A percentile compares a stretch with the other conserved stretches of the same genome.
Conservation (phyloP, 1,140 invertebrate species). For the Dermatophagoides farinae region DNA sequence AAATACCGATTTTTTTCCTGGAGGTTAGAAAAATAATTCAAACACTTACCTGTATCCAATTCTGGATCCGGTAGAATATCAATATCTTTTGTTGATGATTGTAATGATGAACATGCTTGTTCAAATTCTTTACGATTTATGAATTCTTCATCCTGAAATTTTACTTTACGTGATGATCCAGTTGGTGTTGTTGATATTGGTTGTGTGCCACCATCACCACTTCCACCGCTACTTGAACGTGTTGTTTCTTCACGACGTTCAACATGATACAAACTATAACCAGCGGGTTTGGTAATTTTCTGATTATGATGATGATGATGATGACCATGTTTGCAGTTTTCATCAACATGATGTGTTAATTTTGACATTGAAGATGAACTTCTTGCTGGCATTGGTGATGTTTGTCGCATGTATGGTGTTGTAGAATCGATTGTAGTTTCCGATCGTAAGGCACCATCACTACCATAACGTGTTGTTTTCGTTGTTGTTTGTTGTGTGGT, state of each 20-base stretch:
- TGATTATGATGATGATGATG: too few relatives aligned
- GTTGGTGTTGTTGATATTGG: neutral
- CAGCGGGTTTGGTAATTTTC: too few relatives aligned
- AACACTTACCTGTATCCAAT: conserved; percentile 5
- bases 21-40: neutral
- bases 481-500: too few relatives aligned
- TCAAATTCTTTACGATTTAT: neutral
- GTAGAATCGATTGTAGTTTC: too few relatives aligned
- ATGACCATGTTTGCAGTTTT: too few relatives aligned
- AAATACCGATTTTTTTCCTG: neutral
- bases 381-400: too few relatives aligned
- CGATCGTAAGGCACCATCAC: too few relatives aligned
- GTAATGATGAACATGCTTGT: neutral
- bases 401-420: too few relatives aligned
- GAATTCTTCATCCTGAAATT: neutral
- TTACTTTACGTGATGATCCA: neutral
- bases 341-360: too few relatives aligned
- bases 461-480: too few relatives aligned
- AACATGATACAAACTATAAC: neutral
- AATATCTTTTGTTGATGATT: neutral
- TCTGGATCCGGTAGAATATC: conserved; percentile 2
- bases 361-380: too few relatives aligned
- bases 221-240: neutral
- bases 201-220: too few relatives aligned
- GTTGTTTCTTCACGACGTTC: neutral